A percentile compares a stretch with the other conserved stretches of the same genome.
These are phyloP conservation scores for Actinemys pallida DNA, from an alignment of 2,113 vertebrate species.

Conservation along the genomic window DNA sequence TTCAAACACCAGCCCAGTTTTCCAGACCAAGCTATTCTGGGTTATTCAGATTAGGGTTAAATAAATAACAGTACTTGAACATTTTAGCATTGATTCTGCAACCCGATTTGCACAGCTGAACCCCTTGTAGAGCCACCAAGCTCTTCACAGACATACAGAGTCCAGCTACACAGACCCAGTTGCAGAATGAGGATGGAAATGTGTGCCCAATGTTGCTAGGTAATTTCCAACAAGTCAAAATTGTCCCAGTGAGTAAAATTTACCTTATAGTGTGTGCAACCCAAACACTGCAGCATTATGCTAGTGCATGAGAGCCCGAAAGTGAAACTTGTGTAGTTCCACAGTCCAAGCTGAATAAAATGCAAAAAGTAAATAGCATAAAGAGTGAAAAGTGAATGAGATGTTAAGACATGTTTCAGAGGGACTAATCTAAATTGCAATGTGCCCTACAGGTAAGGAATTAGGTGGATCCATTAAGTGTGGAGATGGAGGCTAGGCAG, in stretches of 20 bases:
- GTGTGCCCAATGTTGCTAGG: too few species aligned
- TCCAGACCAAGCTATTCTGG: neutral
- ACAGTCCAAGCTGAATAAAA: neutral
- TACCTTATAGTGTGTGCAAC: neutral
- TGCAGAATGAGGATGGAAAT: too few species aligned
- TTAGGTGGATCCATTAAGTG: neutral
- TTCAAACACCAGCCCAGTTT: neutral
- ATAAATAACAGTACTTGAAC: neutral
- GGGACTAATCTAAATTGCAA: neutral
- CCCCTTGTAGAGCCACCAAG: neutral
- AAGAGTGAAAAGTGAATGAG: slow-evolving; percentile 24
- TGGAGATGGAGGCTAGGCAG: neutral
- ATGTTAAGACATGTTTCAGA: slow-evolving; percentile 3
- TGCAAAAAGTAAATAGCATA: neutral
- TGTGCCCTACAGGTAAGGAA: neutral
- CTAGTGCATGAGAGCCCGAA: neutral
- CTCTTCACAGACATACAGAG: neutral
- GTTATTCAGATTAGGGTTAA: neutral
- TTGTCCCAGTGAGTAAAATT: neutral
- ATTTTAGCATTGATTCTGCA: neutral
- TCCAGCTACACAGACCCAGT: too few species aligned
- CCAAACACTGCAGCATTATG: neutral
- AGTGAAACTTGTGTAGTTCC: neutral
- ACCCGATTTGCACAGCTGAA: neutral
- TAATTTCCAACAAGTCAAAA: neutral